Base-by-base conservation (phyloP, 2,797 vertebrate species). In the Toxotes lorentzi region DNA sequence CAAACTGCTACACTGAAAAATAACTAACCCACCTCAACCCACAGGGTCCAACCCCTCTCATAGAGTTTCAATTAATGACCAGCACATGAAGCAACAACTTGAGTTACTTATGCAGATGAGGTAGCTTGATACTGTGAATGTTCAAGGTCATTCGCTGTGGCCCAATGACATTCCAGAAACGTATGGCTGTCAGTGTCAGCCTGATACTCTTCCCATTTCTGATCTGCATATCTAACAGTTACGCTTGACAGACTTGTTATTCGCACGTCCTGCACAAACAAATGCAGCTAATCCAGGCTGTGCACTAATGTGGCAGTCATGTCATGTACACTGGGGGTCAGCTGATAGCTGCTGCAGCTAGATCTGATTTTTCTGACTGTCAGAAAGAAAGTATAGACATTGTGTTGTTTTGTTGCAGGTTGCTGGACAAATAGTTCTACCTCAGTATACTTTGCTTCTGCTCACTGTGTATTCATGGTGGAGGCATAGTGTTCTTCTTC, bases 71-170 rank as follows among this genome's bases (percentile, higher is more conserved):
- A 92, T 91, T 90, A 66, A 91, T 92, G 76, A 50, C 53, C 82
- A 24, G 85, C 89, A 87, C 81, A 71, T 47, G 65, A 86, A 75
- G 88, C 61, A 53, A 90, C 88, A 89, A 91, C 89, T 91, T 83
- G 77, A 91, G 92, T 93, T 90, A 87, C 90, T 88, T 90, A 91
- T 92, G 91, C 85, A 92, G 90, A 93, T 92, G 83, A 90, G 74
- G 86, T 58, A 65, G 84, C 77, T 80, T 62, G 85, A 91, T 86
- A 88, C 87, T 24, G 40, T 24, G 74, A 68, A 81, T 74, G 74
- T 81, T 87, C 91, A 91, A 93, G 92, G 92, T 91, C 79, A 41
- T 32, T n/a, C 0, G 13, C 70, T 51, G 61, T 19, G 16, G 76
- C 70, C 50, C 27, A 81, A 77, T 21, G 67, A 66, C 59, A 43